These are phyloP conservation scores for Phortica okadai DNA, from an alignment of 2,888 invertebrate genomes.

Conservation along the genomic window DNA sequence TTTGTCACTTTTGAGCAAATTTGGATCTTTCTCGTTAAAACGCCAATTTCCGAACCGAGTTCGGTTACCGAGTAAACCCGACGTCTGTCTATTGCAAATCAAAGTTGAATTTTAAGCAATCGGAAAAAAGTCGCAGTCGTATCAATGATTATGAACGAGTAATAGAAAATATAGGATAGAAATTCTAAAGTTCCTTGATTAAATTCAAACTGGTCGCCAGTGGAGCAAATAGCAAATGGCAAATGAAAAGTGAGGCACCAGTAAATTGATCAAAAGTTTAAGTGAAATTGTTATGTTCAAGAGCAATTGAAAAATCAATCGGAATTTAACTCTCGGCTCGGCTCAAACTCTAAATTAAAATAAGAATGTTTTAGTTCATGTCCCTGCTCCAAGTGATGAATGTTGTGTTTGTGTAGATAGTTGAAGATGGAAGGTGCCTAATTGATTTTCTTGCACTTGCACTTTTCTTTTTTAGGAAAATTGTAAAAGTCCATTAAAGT, in stretches of 20 bases:
- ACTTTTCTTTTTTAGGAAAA: constrained; percentile 60
- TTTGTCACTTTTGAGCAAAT: too few species aligned
- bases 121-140: too few species aligned
- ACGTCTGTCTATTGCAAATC: too few species aligned
- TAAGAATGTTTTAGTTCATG: neutral
- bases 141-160: neutral
- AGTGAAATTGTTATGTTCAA: neutral
- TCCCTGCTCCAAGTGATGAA: neutral
- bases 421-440: neutral
- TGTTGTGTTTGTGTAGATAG: neutral
- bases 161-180: neutral
- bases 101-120: too few species aligned
- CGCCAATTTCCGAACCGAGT: too few species aligned
- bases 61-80: too few species aligned
- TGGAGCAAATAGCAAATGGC: constrained; percentile 7
- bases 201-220: neutral
- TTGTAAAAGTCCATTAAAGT: constrained; percentile 69
- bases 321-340: neutral
- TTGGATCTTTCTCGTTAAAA: too few species aligned
- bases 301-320: neutral
- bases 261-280: neutral
- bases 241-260: neutral
- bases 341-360: neutral
- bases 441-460: neutral
- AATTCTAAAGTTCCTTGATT: neutral